phyloP scores from a whole-genome alignment of 2,888 invertebrate species.

The Tenthredo mesomela region DNA sequence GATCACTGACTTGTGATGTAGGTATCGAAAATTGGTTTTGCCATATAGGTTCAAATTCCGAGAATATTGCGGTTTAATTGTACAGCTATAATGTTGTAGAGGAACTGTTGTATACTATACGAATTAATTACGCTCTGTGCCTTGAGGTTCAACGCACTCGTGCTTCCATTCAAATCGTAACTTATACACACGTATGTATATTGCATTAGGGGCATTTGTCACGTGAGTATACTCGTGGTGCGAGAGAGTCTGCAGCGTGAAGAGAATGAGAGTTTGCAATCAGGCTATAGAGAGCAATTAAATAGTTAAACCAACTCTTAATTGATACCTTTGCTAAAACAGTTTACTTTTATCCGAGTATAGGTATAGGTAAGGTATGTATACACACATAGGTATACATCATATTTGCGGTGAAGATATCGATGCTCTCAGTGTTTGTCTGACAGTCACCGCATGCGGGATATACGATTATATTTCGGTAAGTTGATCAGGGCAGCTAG shows the following conservation, averaged over 20 bases:
- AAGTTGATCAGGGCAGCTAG: slow-evolving; percentile 8
- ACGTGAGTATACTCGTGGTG: background rate
- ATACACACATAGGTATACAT: background rate
- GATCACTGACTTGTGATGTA: background rate
- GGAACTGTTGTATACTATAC: background rate
- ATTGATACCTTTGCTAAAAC: slow-evolving; percentile 8
- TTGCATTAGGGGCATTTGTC: slow-evolving; percentile 12
- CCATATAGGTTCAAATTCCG: background rate
- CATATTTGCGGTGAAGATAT: slow-evolving; percentile 18
- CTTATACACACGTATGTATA: background rate
- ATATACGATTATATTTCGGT: slow-evolving; percentile 29
- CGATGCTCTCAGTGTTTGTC: background rate
- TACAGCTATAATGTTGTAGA: background rate
- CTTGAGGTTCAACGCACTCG: slow-evolving; percentile 23
- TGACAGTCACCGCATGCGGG: background rate
- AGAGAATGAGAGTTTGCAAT: background rate
- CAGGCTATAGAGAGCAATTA: background rate
- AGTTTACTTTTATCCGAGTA: background rate
- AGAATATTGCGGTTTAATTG: slow-evolving; percentile 23
- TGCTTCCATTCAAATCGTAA: slow-evolving; percentile 20
- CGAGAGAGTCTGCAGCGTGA: background rate
- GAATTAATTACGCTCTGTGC: slow-evolving; percentile 32
- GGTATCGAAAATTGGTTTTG: background rate
- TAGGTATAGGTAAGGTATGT: background rate
- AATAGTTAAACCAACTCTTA: background rate